These are phyloP conservation scores for Agriopis aurantiaria DNA, from an alignment of 2,888 invertebrate genomes.

Conservation along the genomic window DNA sequence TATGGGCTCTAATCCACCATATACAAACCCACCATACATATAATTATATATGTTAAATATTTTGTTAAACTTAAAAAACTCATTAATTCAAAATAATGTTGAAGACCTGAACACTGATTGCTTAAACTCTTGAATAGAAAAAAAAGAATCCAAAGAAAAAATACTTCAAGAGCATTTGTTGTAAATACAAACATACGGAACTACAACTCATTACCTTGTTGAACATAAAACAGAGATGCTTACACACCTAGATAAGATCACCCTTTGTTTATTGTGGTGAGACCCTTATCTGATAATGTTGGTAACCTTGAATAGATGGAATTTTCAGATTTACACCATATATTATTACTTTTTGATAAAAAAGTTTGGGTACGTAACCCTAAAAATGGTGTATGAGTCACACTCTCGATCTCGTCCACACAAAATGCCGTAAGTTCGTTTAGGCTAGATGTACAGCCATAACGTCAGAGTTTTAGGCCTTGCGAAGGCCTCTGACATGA, in stretches of 20 bases:
- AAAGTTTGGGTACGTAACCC: no score
- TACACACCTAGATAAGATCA: slow-evolving; percentile 22
- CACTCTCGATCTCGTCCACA: no score
- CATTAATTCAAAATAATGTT: not conserved
- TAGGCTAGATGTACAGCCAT: no score
- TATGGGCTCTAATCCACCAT: no score
- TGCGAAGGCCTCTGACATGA: no score
- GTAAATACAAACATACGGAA: not conserved
- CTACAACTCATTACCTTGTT: not conserved
- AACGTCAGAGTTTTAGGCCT: no score
- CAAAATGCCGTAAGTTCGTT: no score
- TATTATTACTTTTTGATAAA: not conserved
- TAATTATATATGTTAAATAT: no score
- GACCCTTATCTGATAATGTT: slow-evolving; percentile 27
- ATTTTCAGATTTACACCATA: not conserved
- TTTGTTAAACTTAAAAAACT: no score
- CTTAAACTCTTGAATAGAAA: not conserved
- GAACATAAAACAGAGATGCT: slow-evolving; percentile 14
- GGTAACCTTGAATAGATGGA: slow-evolving; percentile 16
- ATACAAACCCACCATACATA: no score
- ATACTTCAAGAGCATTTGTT: slow-evolving; percentile 13
- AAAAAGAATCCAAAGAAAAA: slow-evolving; percentile 5
- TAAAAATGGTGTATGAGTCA: no score
- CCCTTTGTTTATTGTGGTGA: slow-evolving; percentile 28
- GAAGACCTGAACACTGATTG: not conserved